A percentile compares a stretch with the other conserved stretches of the same genome.
phyloP scores from a whole-genome alignment of 2,797 vertebrate species.

The Florisuga fusca region DNA sequence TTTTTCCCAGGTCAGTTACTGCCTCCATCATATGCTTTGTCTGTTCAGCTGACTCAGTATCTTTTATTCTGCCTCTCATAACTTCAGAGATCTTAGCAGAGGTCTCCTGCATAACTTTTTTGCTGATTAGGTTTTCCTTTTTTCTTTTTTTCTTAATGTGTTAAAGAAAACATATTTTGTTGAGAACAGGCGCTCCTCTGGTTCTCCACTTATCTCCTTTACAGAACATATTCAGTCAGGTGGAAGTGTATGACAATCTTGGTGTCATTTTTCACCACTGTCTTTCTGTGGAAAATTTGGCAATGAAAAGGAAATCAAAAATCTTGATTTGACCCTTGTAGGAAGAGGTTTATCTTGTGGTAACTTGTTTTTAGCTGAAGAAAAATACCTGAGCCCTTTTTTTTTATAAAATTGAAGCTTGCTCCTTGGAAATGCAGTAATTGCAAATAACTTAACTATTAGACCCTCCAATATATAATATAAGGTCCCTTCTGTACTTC shows the following conservation, averaged over 20 bases:
- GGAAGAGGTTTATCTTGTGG: not conserved
- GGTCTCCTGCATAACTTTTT: not conserved
- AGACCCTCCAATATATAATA: not conserved
- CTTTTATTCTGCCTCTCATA: not conserved
- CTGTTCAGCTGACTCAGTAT: not conserved
- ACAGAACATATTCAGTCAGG: not conserved
- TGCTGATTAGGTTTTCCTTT: not conserved
- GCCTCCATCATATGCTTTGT: not conserved
- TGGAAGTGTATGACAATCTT: not conserved
- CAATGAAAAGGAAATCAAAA: not conserved
- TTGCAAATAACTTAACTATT: not conserved
- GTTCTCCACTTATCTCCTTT: not conserved
- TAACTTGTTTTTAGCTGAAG: not conserved
- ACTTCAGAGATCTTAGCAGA: not conserved
- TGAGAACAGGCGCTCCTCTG: not conserved
- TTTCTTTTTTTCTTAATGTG: not conserved
- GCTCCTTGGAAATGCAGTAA: not conserved
- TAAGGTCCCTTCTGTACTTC: not conserved
- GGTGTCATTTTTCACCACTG: not conserved
- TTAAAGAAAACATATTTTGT: no score
- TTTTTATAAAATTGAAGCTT: not conserved
- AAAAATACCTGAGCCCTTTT: not conserved
- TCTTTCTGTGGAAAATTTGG: not conserved
- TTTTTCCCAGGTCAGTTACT: not conserved
- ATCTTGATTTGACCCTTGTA: not conserved